phyloP scores from a whole-genome alignment of 2,113 vertebrate species.

The Channa argus region DNA sequence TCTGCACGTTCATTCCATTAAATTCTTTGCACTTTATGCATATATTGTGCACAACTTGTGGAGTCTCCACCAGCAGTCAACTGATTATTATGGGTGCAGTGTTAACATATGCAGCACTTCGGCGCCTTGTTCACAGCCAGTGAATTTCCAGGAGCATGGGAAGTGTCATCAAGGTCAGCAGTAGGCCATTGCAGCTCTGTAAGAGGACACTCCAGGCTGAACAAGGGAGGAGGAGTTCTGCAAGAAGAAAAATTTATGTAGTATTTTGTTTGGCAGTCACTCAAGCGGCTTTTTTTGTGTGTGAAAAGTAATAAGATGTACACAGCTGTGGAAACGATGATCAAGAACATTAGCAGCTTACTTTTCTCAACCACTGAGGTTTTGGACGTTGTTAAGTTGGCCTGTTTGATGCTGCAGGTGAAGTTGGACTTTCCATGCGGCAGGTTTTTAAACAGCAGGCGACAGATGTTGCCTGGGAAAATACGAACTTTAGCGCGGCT shows the following conservation, averaged over 20 bases:
- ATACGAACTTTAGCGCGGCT: slow-evolving; percentile 63
- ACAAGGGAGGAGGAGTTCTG: slow-evolving; percentile 75
- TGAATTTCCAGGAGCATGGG: slow-evolving; percentile 66
- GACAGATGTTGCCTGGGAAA: slow-evolving; percentile 62
- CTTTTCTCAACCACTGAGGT: slow-evolving; percentile 73
- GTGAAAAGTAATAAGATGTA: slow-evolving; percentile 24
- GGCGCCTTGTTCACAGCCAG: slow-evolving; percentile 62
- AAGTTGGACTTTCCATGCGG: slow-evolving; percentile 68
- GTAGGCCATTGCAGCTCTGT: slow-evolving; percentile 68
- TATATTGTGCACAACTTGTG: slow-evolving; percentile 50
- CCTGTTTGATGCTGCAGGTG: slow-evolving; percentile 75
- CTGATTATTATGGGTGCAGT: slow-evolving; percentile 52
- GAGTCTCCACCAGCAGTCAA: slow-evolving; percentile 41
- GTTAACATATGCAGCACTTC: slow-evolving; percentile 52
- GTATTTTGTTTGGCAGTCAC: slow-evolving; percentile 3
- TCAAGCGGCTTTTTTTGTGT: slow-evolving; percentile 1
- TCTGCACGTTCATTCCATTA: slow-evolving; percentile 52
- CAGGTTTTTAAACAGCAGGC: slow-evolving; percentile 70
- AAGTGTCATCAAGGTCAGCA: slow-evolving; percentile 76
- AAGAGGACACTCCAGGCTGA: slow-evolving; percentile 77
- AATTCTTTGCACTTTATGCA: slow-evolving; percentile 64
- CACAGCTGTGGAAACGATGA: background rate
- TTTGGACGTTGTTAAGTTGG: slow-evolving; percentile 24
- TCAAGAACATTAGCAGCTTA: slow-evolving; percentile 50
- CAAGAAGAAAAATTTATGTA: slow-evolving; percentile 39